These are phyloP conservation scores for Euphydryas editha DNA, from an alignment of 2,888 invertebrate species.

Conservation along the genomic window DNA sequence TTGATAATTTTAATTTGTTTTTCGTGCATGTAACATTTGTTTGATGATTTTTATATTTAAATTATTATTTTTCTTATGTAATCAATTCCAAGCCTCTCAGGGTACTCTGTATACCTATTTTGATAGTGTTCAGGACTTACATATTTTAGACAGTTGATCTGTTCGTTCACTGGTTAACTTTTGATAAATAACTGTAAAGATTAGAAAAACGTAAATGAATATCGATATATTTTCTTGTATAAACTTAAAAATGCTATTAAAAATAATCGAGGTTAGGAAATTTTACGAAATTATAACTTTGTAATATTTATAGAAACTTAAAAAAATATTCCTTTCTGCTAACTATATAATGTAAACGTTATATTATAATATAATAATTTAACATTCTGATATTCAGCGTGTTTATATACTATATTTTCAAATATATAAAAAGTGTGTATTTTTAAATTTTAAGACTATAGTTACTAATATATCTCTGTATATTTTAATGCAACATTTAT, in stretches of 20 bases:
- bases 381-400: slow-evolving; percentile 14
- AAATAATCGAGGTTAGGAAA: not conserved
- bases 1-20: not conserved
- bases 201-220: not conserved
- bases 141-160: not conserved
- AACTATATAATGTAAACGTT: no score
- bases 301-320: no score
- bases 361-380: not conserved
- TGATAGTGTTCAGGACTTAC: not conserved
- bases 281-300: not conserved
- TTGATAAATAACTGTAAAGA: not conserved
- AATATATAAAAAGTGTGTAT: slow-evolving; percentile 2
- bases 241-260: not conserved
- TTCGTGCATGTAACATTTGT: not conserved
- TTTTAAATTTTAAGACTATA: not conserved
- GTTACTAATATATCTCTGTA: not conserved
- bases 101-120: slow-evolving; percentile 4
- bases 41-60: not conserved
- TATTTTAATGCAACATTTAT: slow-evolving; percentile 5
- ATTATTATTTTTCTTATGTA: not conserved
- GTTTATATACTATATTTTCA: not conserved
- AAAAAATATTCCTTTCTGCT: no score
- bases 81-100: not conserved
- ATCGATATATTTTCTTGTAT: not conserved
- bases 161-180: not conserved